phyloP scores from a whole-genome alignment of 1,140 invertebrate species.

The Drosophila malerkotliana region DNA sequence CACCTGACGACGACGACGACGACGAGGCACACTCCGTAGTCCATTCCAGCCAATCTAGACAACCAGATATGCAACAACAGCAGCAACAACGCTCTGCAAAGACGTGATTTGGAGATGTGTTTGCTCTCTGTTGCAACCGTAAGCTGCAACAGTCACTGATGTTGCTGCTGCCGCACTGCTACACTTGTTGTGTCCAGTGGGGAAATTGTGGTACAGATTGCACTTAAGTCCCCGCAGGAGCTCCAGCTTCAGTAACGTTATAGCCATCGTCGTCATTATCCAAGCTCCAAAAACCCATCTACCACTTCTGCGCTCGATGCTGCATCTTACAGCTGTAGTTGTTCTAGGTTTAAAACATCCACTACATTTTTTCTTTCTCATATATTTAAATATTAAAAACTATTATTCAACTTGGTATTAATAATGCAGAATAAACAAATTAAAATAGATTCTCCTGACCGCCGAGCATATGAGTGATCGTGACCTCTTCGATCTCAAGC shows the following conservation, averaged over 20 bases:
- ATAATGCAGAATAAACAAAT: neutral
- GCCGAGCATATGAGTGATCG: conserved; percentile 8
- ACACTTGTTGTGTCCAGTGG: conserved; percentile 75
- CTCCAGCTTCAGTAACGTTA: conserved; percentile 38
- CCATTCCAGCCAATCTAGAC: conserved; percentile 70
- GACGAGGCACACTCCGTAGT: conserved; percentile 16
- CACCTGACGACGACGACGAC: conserved; percentile 56
- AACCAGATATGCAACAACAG: conserved; percentile 78
- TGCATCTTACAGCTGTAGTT: too few relatives aligned
- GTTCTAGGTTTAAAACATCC: too few relatives aligned
- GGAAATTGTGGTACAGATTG: conserved; percentile 77
- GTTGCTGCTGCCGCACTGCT: conserved; percentile 47
- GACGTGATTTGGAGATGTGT: conserved; percentile 79
- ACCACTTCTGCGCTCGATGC: conserved; percentile 10
- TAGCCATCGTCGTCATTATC: conserved; percentile 21
- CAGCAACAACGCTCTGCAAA: conserved; percentile 33
- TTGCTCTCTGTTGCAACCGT: conserved; percentile 65
- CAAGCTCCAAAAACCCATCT: conserved; percentile 30
- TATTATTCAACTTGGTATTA: neutral
- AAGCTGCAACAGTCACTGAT: conserved; percentile 22
- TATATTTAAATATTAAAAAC: too few relatives aligned
- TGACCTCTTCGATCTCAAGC: conserved; percentile 23
- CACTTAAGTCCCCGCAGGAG: conserved; percentile 32
- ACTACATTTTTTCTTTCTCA: too few relatives aligned
- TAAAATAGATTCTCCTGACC: conserved; percentile 7